A percentile compares a stretch with the other conserved stretches of the same genome.
Evolutionary conservation across 2,797 vertebrate genomes (phyloP).

Genomic region (Coendou prehensilis): DNA sequence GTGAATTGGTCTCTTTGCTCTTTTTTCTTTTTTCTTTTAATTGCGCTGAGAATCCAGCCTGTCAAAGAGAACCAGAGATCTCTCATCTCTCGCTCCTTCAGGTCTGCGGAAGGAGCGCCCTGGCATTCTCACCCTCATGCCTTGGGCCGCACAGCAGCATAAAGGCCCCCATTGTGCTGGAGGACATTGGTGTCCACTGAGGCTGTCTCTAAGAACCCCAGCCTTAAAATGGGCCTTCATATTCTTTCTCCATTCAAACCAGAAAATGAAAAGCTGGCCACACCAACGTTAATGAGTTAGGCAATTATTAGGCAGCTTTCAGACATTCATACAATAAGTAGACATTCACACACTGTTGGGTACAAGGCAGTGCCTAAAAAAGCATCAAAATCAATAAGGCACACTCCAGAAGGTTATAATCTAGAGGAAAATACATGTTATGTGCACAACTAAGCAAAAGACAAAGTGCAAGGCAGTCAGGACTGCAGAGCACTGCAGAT

Average conservation of each 20-base stretch:
- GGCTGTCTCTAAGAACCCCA: neutral
- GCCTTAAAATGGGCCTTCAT: neutral
- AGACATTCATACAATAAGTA: neutral
- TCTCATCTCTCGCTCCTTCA: slow-evolving; percentile 33
- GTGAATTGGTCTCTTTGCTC: slow-evolving; percentile 71
- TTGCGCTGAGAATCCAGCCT: slow-evolving; percentile 63
- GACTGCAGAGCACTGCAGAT: neutral
- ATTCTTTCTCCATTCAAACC: neutral
- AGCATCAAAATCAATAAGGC: neutral
- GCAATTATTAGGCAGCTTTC: neutral
- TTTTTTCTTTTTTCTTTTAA: slow-evolving; percentile 60
- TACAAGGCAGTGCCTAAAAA: slow-evolving; percentile 1
- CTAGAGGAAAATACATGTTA: neutral
- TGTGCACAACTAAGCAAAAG: neutral
- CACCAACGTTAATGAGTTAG: neutral
- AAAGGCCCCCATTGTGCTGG: neutral
- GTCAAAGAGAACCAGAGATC: slow-evolving; percentile 22
- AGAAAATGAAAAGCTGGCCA: slow-evolving; percentile 2
- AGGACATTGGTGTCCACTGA: neutral
- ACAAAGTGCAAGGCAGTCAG: neutral
- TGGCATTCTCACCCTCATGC: neutral
- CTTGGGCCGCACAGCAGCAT: neutral
- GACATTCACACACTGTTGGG: neutral
- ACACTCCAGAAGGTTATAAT: slow-evolving; percentile 35
- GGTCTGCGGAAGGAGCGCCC: neutral